These are phyloP conservation scores for Sabatieria punctata DNA, from an alignment of 2,888 invertebrate species.

Conservation along the genomic window DNA sequence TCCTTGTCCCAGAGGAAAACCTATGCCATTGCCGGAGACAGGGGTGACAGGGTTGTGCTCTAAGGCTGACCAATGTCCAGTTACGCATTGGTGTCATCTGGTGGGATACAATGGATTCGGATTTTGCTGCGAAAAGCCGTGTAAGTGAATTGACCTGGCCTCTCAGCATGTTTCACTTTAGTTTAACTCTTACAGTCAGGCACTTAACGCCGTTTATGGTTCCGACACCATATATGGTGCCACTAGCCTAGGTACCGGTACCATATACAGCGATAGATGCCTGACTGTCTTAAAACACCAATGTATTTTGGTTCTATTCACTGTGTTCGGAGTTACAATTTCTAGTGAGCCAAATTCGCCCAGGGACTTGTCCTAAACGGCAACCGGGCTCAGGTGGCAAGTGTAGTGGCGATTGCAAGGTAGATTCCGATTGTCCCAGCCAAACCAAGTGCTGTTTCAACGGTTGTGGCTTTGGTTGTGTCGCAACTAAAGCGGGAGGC, in stretches of 20 bases:
- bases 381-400: too few relatives aligned
- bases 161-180: too few relatives aligned
- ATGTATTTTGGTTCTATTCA: too few relatives aligned
- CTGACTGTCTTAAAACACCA: too few relatives aligned
- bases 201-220: too few relatives aligned
- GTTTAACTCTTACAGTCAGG: too few relatives aligned
- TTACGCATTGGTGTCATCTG: slow-evolving; percentile 18
- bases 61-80: background rate
- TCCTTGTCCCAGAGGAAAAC: background rate
- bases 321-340: too few relatives aligned
- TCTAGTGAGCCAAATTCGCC: too few relatives aligned
- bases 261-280: too few relatives aligned
- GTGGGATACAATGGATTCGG: slow-evolving; percentile 24
- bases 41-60: slow-evolving; percentile 27
- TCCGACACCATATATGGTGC: too few relatives aligned
- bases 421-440: background rate
- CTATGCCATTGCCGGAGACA: slow-evolving; percentile 14
- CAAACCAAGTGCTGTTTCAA: background rate
- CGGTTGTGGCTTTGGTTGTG: background rate
- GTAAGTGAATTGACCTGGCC: background rate
- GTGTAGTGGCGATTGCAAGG: background rate
- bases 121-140: slow-evolving; percentile 19
- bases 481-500: background rate
- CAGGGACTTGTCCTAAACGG: too few relatives aligned
- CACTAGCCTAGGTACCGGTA: too few relatives aligned